phyloP scores from a whole-genome alignment of 2,113 vertebrate species.

The Xenus cinereus region DNA sequence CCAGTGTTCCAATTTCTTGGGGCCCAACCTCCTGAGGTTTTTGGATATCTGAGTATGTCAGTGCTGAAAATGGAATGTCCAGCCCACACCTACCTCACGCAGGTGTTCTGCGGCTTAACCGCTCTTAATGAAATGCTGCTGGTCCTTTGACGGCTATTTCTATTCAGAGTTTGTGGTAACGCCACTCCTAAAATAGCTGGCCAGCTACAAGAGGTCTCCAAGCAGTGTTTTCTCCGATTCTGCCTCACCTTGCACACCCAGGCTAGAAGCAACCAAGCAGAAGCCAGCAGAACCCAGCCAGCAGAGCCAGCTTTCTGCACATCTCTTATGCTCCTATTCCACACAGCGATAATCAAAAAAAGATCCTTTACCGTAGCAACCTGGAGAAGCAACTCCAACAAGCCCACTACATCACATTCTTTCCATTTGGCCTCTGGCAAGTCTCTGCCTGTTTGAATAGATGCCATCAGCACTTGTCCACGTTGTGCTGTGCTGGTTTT shows the following conservation, averaged over 20 bases:
- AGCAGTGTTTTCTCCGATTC: background rate
- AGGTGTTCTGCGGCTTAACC: background rate
- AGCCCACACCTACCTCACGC: background rate
- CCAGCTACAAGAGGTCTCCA: background rate
- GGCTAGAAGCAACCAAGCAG: background rate
- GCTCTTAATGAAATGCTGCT: background rate
- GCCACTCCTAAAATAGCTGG: background rate
- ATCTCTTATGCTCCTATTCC: background rate
- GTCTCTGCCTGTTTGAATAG: background rate
- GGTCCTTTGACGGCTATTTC: background rate
- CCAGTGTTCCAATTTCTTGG: background rate
- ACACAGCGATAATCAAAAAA: background rate
- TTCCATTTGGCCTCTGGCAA: background rate
- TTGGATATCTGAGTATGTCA: background rate
- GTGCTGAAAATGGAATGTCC: background rate
- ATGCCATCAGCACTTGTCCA: background rate
- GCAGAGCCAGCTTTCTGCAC: background rate
- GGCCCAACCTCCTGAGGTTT: background rate
- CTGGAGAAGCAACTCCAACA: background rate
- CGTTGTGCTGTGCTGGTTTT: background rate
- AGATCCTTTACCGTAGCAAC: background rate
- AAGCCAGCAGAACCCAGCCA: background rate
- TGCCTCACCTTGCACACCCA: background rate
- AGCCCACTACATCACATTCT: background rate
- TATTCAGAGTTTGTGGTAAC: background rate